These are phyloP conservation scores for Himalopsyche anomala DNA, from an alignment of 2,888 invertebrate genomes.

Conservation along the genomic window DNA sequence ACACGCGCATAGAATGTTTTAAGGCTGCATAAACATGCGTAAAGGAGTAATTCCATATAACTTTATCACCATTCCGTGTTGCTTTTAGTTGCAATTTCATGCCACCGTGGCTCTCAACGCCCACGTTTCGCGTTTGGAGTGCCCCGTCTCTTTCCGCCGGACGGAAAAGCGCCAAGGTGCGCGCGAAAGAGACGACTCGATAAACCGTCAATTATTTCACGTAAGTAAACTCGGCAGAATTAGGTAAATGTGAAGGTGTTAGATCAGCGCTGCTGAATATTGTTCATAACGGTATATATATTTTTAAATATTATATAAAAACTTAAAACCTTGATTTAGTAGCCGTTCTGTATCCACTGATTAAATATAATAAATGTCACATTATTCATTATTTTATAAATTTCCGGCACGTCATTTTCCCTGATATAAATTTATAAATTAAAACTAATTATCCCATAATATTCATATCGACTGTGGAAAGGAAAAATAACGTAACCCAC, in stretches of 20 bases:
- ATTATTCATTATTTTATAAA: too few species aligned
- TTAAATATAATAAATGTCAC: too few species aligned
- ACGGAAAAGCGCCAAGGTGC: not conserved
- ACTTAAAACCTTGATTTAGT: too few species aligned
- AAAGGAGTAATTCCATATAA: slow-evolving; percentile 73
- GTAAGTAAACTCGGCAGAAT: slow-evolving; percentile 62
- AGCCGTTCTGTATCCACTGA: too few species aligned
- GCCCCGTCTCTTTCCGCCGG: slow-evolving; percentile 56
- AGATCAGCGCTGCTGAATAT: slow-evolving; percentile 51
- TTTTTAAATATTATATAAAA: too few species aligned
- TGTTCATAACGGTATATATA: too few species aligned
- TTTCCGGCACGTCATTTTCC: too few species aligned
- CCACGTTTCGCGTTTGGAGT: slow-evolving; percentile 45
- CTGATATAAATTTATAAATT: too few species aligned
- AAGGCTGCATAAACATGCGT: slow-evolving; percentile 73
- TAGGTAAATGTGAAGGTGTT: slow-evolving; percentile 62
- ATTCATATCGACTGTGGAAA: too few species aligned
- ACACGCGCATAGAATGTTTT: slow-evolving; percentile 65
- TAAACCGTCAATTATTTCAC: slow-evolving; percentile 64
- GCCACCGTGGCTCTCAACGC: slow-evolving; percentile 60
- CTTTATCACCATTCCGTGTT: slow-evolving; percentile 72
- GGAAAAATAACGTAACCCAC: too few species aligned
- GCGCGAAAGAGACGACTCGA: slow-evolving; percentile 61
- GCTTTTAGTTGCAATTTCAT: slow-evolving; percentile 67
- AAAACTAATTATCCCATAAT: too few species aligned